Evolutionary conservation across 2,113 vertebrate species (phyloP).

Genomic region (Saguinus imperator): DNA sequence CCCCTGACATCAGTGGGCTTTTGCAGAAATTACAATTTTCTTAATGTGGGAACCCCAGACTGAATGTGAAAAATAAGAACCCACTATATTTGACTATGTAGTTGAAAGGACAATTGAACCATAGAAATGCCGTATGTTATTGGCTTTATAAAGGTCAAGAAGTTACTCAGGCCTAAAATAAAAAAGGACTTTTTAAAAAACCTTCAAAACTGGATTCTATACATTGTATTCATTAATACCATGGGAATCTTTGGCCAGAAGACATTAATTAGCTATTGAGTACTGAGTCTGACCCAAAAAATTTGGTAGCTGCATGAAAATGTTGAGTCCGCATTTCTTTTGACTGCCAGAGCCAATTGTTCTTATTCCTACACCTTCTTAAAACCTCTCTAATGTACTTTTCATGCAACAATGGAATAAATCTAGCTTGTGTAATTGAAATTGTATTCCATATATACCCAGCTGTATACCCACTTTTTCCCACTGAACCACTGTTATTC

Average conservation of each 20-base stretch:
- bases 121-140: not conserved
- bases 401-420: slow-evolving; percentile 43
- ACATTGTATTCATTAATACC: slow-evolving; percentile 1
- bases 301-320: slow-evolving; percentile 49
- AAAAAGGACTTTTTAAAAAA: slow-evolving; percentile 7
- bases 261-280: slow-evolving; percentile 38
- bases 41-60: slow-evolving; percentile 26
- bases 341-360: not conserved
- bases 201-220: slow-evolving; percentile 61
- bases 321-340: slow-evolving; percentile 37
- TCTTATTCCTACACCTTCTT: slow-evolving; percentile 28
- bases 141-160: slow-evolving; percentile 46
- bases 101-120: slow-evolving; percentile 3
- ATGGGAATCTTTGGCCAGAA: slow-evolving; percentile 60
- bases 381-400: slow-evolving; percentile 52
- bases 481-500: slow-evolving; percentile 35
- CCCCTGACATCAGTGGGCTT: slow-evolving; percentile 11
- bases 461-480: slow-evolving; percentile 29
- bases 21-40: slow-evolving; percentile 58
- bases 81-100: not conserved
- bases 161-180: slow-evolving; percentile 45
- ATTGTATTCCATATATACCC: not conserved
- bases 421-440: slow-evolving; percentile 42
- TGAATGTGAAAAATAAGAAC: slow-evolving; percentile 14
- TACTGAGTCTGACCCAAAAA: not conserved